These are phyloP conservation scores for Salminus brasiliensis DNA, from an alignment of 2,113 vertebrate genomes.

Conservation along the genomic window DNA sequence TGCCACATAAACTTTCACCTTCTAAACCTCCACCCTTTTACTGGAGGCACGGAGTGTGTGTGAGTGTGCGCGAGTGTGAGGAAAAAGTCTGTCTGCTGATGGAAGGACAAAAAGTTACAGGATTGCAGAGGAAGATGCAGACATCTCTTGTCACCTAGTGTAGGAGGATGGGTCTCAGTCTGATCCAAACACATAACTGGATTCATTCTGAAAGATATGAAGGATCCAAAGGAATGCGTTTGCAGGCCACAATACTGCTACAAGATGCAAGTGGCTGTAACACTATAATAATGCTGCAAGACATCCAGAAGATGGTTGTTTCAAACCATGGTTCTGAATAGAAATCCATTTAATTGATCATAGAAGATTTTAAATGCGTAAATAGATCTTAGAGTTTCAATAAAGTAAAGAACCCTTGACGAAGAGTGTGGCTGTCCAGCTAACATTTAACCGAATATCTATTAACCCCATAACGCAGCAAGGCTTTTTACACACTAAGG, in stretches of 20 bases:
- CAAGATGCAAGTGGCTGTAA: too few species aligned
- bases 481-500: too few species aligned
- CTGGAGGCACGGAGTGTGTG: slow-evolving; percentile 44
- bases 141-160: background rate
- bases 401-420: too few species aligned
- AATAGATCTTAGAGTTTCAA: too few species aligned
- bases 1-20: slow-evolving; percentile 77
- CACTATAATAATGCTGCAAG: too few species aligned
- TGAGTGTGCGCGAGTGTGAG: background rate
- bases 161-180: background rate
- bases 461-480: too few species aligned
- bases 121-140: background rate
- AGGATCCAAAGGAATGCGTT: background rate
- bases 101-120: slow-evolving; percentile 6
- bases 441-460: too few species aligned
- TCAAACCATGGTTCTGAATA: too few species aligned
- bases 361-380: too few species aligned
- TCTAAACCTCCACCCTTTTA: slow-evolving; percentile 65
- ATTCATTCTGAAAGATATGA: background rate
- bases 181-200: background rate
- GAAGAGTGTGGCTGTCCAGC: too few species aligned
- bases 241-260: background rate
- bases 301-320: too few species aligned
- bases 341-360: too few species aligned
- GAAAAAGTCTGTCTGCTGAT: background rate